These are phyloP conservation scores for Theonella swinhoei DNA, from an alignment of 37 sponge, comb jelly and placozoan genomes.

Conservation along the genomic window DNA sequence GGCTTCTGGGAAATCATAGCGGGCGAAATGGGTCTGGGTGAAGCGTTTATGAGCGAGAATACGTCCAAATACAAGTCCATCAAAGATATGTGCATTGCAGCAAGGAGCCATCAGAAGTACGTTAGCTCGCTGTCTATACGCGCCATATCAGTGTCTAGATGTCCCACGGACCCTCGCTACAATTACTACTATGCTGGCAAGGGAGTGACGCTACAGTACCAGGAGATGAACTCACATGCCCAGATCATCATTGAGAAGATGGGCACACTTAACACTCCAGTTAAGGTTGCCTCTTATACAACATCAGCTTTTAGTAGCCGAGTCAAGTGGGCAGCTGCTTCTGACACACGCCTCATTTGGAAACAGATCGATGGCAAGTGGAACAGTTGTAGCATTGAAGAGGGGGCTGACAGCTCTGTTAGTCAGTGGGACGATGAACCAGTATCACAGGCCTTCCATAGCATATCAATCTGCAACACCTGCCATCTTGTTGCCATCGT, in stretches of 20 bases:
- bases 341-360: conserved; percentile 35
- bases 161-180: not conserved
- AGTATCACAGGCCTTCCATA: conserved; percentile 34
- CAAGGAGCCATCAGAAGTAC: conserved; percentile 19
- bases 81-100: conserved; percentile 15
- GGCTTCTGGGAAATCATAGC: conserved; percentile 35
- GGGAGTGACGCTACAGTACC: conserved; percentile 33
- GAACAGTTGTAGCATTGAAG: conserved; percentile 21
- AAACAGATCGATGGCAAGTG: conserved; percentile 55
- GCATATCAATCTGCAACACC: conserved; percentile 45
- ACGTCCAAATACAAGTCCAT: not conserved
- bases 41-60: not conserved
- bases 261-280: not conserved
- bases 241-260: conserved; percentile 27
- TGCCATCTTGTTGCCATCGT: conserved; percentile 45
- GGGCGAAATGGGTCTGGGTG: conserved; percentile 14
- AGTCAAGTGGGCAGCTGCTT: conserved; percentile 51
- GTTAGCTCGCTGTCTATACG: conserved; percentile 3
- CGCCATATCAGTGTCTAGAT: not conserved
- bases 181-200: conserved; percentile 41
- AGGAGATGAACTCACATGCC: conserved; percentile 25
- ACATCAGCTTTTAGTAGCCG: conserved; percentile 18
- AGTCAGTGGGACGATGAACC: conserved; percentile 56
- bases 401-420: not conserved
- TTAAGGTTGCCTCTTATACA: conserved; percentile 23